A percentile compares a stretch with the other conserved stretches of the same genome.
Conservation (phyloP, 1,140 invertebrate genomes). For the Rhyacophila brunnea region DNA sequence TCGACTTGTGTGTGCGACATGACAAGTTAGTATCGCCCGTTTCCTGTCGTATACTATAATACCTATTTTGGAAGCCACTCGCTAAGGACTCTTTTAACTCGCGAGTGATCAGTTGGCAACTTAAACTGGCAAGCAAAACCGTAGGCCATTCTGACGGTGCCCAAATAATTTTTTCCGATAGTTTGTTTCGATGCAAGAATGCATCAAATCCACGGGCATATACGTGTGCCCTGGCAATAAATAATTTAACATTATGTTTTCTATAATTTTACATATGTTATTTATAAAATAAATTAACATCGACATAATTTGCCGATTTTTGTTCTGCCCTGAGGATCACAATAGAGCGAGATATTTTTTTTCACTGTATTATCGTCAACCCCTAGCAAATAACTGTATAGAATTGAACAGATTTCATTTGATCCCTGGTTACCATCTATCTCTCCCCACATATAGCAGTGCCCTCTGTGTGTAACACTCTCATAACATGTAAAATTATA, state of each 20-base stretch:
- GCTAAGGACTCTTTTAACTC: no score
- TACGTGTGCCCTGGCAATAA: no score
- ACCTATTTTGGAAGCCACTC: no score
- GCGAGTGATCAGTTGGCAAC: no score
- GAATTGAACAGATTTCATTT: slow-evolving; percentile 8
- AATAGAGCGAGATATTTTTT: slow-evolving; percentile 28
- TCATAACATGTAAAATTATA: slow-evolving; percentile 33
- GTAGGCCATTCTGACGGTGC: no score
- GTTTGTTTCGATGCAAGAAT: slow-evolving; percentile 32
- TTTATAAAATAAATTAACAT: slow-evolving; percentile 26
- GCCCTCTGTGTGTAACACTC: slow-evolving; percentile 17
- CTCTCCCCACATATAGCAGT: slow-evolving; percentile 29
- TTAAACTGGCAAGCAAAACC: no score
- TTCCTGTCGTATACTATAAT: no score
- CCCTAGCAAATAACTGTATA: slow-evolving; percentile 19
- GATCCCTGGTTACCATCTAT: slow-evolving; percentile 17
- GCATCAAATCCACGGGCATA: slow-evolving; percentile 36
- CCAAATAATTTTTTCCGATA: slow-evolving; percentile 23
- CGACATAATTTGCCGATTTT: slow-evolving; percentile 31
- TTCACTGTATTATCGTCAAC: slow-evolving; percentile 14
- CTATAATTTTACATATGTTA: slow-evolving; percentile 15
- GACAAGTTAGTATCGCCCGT: no score
- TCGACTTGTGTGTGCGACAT: no score
- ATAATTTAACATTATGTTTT: slow-evolving; percentile 22
- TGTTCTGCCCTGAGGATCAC: slow-evolving; percentile 38